Conservation (phyloP, 2,113 vertebrate genomes). For the Alethe castanea region DNA sequence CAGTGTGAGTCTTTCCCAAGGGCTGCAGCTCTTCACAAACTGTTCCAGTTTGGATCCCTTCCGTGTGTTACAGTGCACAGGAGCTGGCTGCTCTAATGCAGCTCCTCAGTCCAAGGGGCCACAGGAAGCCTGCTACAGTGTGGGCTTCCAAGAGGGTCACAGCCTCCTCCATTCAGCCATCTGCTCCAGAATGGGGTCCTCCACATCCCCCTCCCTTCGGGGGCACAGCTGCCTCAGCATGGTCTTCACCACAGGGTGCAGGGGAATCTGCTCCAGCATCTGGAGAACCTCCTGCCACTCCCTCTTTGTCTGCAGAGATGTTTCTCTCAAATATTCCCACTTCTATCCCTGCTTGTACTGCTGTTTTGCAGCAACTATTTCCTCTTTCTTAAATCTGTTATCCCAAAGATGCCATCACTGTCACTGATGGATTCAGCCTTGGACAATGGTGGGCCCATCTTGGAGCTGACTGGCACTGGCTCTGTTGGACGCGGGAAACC, state of each 20-base stretch:
- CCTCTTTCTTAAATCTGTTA: not conserved
- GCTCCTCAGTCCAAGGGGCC: not conserved
- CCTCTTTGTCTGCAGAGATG: not conserved
- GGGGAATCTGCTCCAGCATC: not conserved
- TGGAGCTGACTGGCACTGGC: no score
- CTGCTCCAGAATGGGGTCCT: not conserved
- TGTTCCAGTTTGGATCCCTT: not conserved
- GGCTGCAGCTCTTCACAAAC: not conserved
- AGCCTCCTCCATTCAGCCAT: not conserved
- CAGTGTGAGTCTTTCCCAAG: not conserved
- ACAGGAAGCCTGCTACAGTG: not conserved
- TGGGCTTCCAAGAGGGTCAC: not conserved
- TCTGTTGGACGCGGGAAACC: not conserved
- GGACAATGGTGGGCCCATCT: accelerated
- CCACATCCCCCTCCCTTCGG: accelerated
- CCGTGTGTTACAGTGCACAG: accelerated
- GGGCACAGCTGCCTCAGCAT: not conserved
- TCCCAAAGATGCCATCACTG: not conserved
- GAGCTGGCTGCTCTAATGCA: not conserved
- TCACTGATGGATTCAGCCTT: not conserved
- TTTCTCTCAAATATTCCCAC: not conserved
- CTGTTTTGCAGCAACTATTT: not conserved
- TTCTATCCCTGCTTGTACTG: not conserved
- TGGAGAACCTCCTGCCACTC: not conserved
- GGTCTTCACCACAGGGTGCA: not conserved